These are phyloP conservation scores for Andrena bicolor DNA, from an alignment of 2,888 invertebrate genomes.

Conservation along the genomic window DNA sequence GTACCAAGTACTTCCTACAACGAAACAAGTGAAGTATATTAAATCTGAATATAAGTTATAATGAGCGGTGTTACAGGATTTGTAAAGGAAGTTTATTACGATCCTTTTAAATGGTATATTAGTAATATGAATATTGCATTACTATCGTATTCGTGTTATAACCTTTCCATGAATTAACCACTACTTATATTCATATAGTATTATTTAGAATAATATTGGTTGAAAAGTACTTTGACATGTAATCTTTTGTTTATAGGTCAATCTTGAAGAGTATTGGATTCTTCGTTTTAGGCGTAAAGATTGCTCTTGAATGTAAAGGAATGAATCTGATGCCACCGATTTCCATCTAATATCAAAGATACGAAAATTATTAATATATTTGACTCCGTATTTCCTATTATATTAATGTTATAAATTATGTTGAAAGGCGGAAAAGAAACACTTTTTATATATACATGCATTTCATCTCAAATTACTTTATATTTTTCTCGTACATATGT, in stretches of 20 bases:
- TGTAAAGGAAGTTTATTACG: slow-evolving; percentile 89
- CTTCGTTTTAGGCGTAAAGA: slow-evolving; percentile 91
- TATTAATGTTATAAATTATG: slow-evolving; percentile 3
- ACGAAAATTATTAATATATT: neutral
- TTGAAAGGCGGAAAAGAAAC: neutral
- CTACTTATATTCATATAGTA: neutral
- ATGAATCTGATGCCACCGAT: slow-evolving; percentile 90
- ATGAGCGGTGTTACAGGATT: slow-evolving; percentile 78
- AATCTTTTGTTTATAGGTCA: slow-evolving; percentile 87
- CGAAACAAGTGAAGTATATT: slow-evolving; percentile 22
- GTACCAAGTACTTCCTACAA: too few species aligned
- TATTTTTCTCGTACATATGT: neutral
- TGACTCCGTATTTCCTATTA: slow-evolving; percentile 5
- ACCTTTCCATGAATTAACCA: neutral
- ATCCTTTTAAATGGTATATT: slow-evolving; percentile 92
- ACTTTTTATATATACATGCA: neutral
- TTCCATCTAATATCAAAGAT: slow-evolving; percentile 42
- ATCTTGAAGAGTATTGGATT: slow-evolving; percentile 92
- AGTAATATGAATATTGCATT: slow-evolving; percentile 21
- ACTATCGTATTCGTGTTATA: neutral
- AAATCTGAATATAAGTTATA: slow-evolving; percentile 1
- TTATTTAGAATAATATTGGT: slow-evolving; percentile 12
- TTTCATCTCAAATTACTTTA: neutral
- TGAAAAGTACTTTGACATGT: neutral
- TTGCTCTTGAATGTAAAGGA: slow-evolving; percentile 92